Evolutionary conservation across 1,140 invertebrate species (phyloP).

Genomic region (Brachionus rotundiformis): DNA sequence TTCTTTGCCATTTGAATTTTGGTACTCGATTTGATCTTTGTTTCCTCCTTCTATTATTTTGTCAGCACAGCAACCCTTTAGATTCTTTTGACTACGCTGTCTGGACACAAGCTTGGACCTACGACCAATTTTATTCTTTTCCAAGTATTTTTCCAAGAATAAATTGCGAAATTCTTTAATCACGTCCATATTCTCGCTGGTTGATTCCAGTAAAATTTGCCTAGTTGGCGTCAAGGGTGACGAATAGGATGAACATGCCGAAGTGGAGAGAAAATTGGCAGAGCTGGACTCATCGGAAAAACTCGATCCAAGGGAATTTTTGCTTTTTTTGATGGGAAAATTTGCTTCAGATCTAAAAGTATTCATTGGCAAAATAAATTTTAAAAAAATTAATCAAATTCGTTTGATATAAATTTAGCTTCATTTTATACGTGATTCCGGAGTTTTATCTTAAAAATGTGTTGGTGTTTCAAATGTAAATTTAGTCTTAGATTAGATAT

Average conservation of each 20-base stretch:
- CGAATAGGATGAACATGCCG: not conserved
- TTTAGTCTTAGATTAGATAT: constrained; percentile 47
- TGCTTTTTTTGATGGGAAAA: not conserved
- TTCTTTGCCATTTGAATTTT: not conserved
- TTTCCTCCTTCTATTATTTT: not conserved
- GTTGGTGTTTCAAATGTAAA: constrained; percentile 39
- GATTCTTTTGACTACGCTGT: not conserved
- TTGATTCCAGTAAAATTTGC: constrained; percentile 27
- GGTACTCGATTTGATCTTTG: not conserved
- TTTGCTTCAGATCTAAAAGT: constrained; percentile 5
- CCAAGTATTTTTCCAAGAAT: constrained; percentile 51
- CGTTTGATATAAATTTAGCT: not conserved
- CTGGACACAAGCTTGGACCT: constrained; percentile 33
- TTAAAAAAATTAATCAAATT: not conserved
- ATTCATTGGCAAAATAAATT: not conserved
- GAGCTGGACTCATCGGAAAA: not conserved
- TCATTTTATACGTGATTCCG: not conserved
- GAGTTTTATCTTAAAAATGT: not conserved
- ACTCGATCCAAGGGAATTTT: not conserved
- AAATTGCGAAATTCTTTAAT: constrained; percentile 50
- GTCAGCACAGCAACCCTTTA: not conserved
- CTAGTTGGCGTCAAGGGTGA: not conserved
- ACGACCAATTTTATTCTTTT: constrained; percentile 49
- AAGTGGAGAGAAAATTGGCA: not conserved
- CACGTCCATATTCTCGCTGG: constrained; percentile 31